Conservation (phyloP, 2,888 invertebrate genomes). For the Sicus ferrugineus region DNA sequence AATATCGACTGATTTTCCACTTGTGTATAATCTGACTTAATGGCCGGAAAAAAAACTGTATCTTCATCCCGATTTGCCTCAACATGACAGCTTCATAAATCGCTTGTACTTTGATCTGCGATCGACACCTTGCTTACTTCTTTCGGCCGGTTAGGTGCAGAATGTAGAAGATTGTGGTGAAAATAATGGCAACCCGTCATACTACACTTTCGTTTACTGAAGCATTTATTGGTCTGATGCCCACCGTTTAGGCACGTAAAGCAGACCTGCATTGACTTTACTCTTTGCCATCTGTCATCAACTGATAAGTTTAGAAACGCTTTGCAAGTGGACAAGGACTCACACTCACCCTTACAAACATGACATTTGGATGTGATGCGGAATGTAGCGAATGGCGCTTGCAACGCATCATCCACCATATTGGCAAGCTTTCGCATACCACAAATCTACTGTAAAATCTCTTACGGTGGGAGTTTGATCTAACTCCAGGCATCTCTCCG, state of each 20-base stretch:
- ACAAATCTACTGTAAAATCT: constrained; percentile 30
- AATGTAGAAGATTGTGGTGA: background rate
- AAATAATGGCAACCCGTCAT: background rate
- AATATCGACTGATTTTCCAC: background rate
- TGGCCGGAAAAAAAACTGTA: background rate
- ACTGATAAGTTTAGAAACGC: constrained; percentile 18
- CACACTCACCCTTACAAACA: constrained; percentile 4
- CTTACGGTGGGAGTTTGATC: constrained; percentile 23
- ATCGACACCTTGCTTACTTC: background rate
- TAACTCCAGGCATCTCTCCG: constrained; percentile 26
- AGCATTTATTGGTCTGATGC: background rate
- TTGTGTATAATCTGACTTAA: background rate
- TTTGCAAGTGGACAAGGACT: background rate
- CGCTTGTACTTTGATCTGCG: background rate
- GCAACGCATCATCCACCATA: constrained; percentile 10
- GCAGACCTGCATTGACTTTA: constrained; percentile 16
- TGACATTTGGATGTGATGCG: background rate
- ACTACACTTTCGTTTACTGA: background rate
- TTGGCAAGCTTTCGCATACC: constrained; percentile 28
- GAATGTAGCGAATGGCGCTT: background rate
- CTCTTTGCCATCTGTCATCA: constrained; percentile 29
- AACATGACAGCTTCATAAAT: background rate
- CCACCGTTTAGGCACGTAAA: background rate
- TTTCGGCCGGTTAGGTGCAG: background rate
- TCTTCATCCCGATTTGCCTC: constrained; percentile 9